These are phyloP conservation scores for Pachydiplax longipennis DNA, from an alignment of 2,888 invertebrate genomes.

Conservation along the genomic window DNA sequence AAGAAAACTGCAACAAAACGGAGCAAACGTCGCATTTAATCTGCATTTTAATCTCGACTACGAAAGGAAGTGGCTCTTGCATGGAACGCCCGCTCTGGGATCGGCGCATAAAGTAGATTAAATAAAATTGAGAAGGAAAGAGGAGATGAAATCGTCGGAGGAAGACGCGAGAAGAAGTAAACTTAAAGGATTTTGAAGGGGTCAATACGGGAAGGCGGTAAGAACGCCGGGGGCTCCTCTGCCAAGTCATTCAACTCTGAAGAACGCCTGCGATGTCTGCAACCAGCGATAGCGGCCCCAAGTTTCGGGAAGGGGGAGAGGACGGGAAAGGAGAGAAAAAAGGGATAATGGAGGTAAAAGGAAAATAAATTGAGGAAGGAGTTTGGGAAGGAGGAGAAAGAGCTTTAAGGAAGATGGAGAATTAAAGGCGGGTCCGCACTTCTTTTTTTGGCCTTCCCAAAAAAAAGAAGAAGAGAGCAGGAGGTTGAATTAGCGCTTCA, in stretches of 20 bases:
- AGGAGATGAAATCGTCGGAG: neutral
- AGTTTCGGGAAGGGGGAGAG: neutral
- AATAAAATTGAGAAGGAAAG: neutral
- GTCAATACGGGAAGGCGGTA: neutral
- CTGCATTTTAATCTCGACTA: no score
- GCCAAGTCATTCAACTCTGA: constrained; percentile 12
- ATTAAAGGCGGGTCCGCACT: neutral
- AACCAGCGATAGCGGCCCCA: neutral
- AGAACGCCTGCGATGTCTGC: neutral
- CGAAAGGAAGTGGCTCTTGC: no score
- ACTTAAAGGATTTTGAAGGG: neutral
- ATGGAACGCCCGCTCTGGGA: no score
- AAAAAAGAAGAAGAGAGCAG: neutral
- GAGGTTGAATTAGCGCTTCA: neutral
- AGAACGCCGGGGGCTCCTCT: neutral
- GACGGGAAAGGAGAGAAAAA: neutral
- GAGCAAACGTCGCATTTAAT: no score
- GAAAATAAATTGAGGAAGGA: neutral
- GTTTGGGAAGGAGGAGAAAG: neutral
- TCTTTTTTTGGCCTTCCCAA: neutral
- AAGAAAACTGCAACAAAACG: no score
- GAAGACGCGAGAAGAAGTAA: neutral
- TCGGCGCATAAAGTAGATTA: no score
- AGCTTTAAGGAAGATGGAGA: constrained; percentile 2
- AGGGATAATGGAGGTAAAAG: neutral